phyloP scores from a whole-genome alignment of 2,797 vertebrate genomes.

The Setipinna tenuifilis region DNA sequence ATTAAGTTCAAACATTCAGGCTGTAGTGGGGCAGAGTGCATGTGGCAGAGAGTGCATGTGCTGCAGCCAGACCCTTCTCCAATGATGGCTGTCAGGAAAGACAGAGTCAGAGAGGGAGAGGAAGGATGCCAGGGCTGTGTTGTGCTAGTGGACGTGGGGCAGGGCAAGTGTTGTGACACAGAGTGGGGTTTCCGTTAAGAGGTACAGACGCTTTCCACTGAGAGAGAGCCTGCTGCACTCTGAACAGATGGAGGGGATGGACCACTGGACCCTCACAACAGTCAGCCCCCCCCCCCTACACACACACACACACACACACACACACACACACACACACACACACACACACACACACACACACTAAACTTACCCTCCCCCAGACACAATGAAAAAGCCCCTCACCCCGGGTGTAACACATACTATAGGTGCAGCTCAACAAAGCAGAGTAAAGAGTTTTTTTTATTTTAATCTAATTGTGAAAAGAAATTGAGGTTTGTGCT shows the following conservation, averaged over 20 bases:
- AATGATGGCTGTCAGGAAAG: background rate
- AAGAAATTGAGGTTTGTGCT: background rate
- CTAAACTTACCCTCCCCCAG: background rate
- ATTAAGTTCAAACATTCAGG: background rate
- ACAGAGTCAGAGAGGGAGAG: conserved; percentile 28
- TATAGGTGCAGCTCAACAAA: background rate
- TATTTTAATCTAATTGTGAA: conserved; percentile 19
- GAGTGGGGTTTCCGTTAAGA: conserved; percentile 67
- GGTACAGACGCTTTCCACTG: conserved; percentile 74
- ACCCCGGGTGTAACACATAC: background rate
- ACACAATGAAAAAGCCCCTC: background rate
- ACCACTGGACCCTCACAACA: conserved; percentile 70
- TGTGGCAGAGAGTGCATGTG: background rate
- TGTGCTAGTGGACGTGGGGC: conserved; percentile 63
- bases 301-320: background rate
- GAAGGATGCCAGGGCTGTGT: conserved; percentile 48
- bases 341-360: background rate
- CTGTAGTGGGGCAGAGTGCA: background rate
- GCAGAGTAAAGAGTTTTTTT: background rate
- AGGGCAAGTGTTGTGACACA: conserved; percentile 61
- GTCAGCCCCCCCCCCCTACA: conserved; percentile 74
- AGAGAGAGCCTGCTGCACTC: conserved; percentile 70
- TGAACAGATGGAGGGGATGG: conserved; percentile 84
- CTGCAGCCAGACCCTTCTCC: too few species aligned
- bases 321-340: background rate